Evolutionary conservation across 2,888 invertebrate species (phyloP), one percentile per base, ranked within the genome.

Genomic region (Dicyrtoma fusca): DNA sequence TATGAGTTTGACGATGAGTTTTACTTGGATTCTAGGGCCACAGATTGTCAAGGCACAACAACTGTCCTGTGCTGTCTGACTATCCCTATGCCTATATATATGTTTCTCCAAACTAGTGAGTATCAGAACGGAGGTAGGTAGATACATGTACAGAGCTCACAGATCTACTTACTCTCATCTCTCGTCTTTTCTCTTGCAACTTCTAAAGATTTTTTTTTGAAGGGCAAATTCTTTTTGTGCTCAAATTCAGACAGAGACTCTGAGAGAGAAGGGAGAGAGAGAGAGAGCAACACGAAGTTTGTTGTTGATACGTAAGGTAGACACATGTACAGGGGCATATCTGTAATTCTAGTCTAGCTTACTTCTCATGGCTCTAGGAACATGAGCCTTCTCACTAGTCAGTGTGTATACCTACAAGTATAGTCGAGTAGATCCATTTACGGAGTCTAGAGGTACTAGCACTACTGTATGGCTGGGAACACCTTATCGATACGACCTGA

Each of bases 161-260:
- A 64, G 64, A 64, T 64, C 49, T 64, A 47, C 49, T 64, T 64
- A 64, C 64, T 64, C 64, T 64, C 64, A 26, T 69, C 59, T 57
- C 57, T 69, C 49, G 21, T 47, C 42, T 45, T 45, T 59, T 57
- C 55, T 69, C 69, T 69, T 69, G 64, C 49, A 64, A 64, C 64
- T 69, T 53, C 55, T 66, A 57, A 69, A 69, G 59, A 47, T 69
- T 69, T 47, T 69, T 68, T 57, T 69, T 55, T 23, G 44, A 66
- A 42, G 66, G 69, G 47, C 11, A 59, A 59, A 59, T 14, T 59
- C 45, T 69, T 44, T 69, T 59, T 64, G 49, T 64, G 64, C 49
- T 63, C 62, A 63, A 63, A 64, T 64, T 45, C 64, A 64, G 64
- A 49, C 25, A 42, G 44, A 13, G 13, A 61, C 13, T 49, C 14